These are phyloP conservation scores for Actenoides hombroni DNA, from an alignment of 2,113 vertebrate genomes.

Conservation along the genomic window DNA sequence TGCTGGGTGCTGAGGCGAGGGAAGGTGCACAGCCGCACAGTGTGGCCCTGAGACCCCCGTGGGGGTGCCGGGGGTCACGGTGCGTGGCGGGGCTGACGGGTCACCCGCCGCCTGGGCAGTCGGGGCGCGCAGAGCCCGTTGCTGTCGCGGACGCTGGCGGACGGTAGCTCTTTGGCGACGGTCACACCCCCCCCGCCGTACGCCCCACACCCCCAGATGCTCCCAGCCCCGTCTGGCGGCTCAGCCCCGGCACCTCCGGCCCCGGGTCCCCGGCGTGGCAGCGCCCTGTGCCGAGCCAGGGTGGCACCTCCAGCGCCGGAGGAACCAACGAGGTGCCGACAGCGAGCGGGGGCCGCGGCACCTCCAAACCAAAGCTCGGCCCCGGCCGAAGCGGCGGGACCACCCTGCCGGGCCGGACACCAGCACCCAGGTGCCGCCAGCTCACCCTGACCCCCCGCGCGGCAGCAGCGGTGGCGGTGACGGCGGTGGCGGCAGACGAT, in stretches of 20 bases:
- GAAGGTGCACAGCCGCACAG: not conserved
- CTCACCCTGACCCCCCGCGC: not conserved
- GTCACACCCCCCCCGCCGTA: not conserved
- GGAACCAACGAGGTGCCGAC: not conserved
- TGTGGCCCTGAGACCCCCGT: not conserved
- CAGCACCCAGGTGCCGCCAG: accelerated
- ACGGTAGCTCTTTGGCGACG: not conserved
- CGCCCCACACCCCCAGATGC: not conserved
- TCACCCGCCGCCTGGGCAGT: not conserved
- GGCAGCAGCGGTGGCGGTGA: not conserved
- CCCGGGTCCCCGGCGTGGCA: accelerated
- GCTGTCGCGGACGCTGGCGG: accelerated
- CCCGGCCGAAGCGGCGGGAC: accelerated
- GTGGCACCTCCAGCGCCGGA: not conserved
- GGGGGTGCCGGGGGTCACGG: not conserved
- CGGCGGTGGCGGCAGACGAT: not conserved
- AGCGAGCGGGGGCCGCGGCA: not conserved
- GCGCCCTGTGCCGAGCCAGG: accelerated
- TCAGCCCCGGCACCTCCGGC: not conserved
- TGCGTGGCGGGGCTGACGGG: not conserved
- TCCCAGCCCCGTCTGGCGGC: accelerated
- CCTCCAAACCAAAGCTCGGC: not conserved
- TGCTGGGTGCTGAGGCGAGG: not conserved
- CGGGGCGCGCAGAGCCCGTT: accelerated
- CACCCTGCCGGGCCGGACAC: accelerated